Evolutionary conservation across 2,888 invertebrate genomes (phyloP).

Genomic region (Rhimphoctona megacephalus): DNA sequence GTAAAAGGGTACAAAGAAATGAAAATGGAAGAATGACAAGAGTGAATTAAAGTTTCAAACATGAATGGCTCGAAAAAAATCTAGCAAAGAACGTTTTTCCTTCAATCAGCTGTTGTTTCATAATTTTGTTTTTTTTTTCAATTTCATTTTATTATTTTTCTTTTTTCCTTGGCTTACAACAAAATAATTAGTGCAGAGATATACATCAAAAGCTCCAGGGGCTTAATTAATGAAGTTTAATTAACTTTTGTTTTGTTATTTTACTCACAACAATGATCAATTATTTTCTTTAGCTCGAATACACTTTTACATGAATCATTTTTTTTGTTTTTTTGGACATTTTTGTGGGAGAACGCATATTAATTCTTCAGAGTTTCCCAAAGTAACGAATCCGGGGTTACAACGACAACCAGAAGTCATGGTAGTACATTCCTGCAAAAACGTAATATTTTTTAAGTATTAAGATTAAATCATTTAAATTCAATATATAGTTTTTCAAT

Average conservation of each 20-base stretch:
- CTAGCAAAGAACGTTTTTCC: neutral
- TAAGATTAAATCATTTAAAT: too few species aligned
- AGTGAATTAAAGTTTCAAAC: neutral
- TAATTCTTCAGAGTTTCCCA: neutral
- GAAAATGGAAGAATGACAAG: neutral
- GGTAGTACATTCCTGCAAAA: neutral
- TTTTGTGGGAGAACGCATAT: neutral
- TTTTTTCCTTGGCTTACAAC: neutral
- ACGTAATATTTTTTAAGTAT: neutral
- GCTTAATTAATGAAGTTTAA: neutral
- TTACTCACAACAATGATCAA: neutral
- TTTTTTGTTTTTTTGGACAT: neutral
- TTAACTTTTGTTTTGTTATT: neutral
- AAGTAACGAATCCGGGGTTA: neutral
- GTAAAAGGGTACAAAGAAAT: neutral
- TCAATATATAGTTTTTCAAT: too few species aligned
- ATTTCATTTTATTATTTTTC: neutral
- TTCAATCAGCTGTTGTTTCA: neutral
- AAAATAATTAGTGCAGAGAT: neutral
- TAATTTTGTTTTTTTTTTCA: neutral
- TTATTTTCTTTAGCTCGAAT: neutral
- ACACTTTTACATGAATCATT: neutral
- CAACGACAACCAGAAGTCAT: slow-evolving; percentile 15
- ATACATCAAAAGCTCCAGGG: neutral
- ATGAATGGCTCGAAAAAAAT: neutral